phyloP scores from a whole-genome alignment of 2,113 vertebrate genomes.

The Choloepus hoffmanni region DNA sequence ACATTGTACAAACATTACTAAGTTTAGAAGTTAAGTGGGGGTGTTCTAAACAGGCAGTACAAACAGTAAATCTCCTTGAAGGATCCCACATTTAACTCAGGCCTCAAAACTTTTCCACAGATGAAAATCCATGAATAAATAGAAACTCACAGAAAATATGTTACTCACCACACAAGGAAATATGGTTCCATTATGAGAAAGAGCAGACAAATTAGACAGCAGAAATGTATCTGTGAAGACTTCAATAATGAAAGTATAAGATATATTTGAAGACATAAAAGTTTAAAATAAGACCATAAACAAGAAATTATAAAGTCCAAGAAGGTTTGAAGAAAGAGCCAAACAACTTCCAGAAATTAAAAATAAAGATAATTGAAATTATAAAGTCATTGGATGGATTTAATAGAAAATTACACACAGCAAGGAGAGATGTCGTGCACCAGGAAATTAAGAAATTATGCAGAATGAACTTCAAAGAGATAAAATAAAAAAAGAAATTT shows the following conservation, averaged over 20 bases:
- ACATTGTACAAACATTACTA: neutral
- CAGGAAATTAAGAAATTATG: neutral
- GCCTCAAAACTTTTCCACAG: neutral
- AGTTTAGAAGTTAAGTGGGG: neutral
- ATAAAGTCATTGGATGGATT: neutral
- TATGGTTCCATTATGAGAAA: neutral
- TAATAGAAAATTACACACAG: neutral
- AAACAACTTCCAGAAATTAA: neutral
- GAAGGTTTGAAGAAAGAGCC: neutral
- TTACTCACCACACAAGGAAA: neutral
- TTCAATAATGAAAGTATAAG: too few relatives aligned
- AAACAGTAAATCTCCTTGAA: neutral
- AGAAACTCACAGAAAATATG: neutral
- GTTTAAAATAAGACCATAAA: neutral
- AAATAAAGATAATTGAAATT: neutral
- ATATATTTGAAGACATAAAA: neutral
- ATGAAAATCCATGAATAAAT: neutral
- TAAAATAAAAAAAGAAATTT: neutral
- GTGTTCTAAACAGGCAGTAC: neutral
- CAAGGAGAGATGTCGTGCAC: neutral
- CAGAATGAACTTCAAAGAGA: neutral
- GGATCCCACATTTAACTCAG: neutral
- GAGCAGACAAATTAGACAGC: neutral
- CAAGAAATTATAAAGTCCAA: neutral
- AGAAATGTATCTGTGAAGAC: neutral